Evolutionary conservation across 1,140 invertebrate genomes (phyloP).

Genomic region (Drosophila tsacasi): DNA sequence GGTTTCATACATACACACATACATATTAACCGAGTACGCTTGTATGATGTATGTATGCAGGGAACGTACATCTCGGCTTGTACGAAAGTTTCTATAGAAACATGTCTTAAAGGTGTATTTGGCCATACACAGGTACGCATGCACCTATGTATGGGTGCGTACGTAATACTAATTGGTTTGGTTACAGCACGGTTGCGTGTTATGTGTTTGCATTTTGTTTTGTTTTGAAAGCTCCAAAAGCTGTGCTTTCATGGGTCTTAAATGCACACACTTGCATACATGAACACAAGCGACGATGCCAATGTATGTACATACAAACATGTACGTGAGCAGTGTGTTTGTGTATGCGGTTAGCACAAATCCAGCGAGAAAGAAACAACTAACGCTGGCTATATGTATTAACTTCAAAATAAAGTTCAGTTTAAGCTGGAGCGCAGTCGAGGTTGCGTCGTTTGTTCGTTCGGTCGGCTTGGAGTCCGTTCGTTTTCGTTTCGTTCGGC

Average conservation of each 20-base stretch:
- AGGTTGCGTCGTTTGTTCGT: slow-evolving; percentile 78
- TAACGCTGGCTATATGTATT: slow-evolving; percentile 60
- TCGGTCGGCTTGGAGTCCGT: slow-evolving; percentile 69
- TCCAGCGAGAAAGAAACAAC: slow-evolving; percentile 54
- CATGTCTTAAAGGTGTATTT: slow-evolving; percentile 55
- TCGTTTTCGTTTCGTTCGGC: slow-evolving; percentile 54
- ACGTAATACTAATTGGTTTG: slow-evolving; percentile 81
- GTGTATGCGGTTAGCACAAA: slow-evolving; percentile 60
- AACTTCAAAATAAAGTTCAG: slow-evolving; percentile 82
- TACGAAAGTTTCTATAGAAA: slow-evolving; percentile 58
- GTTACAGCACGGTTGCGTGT: slow-evolving; percentile 80
- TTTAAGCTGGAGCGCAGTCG: slow-evolving; percentile 81
- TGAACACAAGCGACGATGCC: slow-evolving; percentile 12
- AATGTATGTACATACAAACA: slow-evolving; percentile 27
- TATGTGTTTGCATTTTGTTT: slow-evolving; percentile 78
- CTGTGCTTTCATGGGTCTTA: slow-evolving; percentile 73
- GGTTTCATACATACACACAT: slow-evolving; percentile 20
- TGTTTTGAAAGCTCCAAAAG: slow-evolving; percentile 79
- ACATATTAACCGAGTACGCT: background rate
- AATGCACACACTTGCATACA: slow-evolving; percentile 29
- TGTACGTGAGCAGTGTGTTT: slow-evolving; percentile 32
- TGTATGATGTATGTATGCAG: slow-evolving; percentile 15
- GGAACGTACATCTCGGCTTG: slow-evolving; percentile 19
- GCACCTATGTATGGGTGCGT: slow-evolving; percentile 51
- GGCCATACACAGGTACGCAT: slow-evolving; percentile 14